Conservation (phyloP, 2,113 vertebrate species). For the Strigops habroptila region DNA sequence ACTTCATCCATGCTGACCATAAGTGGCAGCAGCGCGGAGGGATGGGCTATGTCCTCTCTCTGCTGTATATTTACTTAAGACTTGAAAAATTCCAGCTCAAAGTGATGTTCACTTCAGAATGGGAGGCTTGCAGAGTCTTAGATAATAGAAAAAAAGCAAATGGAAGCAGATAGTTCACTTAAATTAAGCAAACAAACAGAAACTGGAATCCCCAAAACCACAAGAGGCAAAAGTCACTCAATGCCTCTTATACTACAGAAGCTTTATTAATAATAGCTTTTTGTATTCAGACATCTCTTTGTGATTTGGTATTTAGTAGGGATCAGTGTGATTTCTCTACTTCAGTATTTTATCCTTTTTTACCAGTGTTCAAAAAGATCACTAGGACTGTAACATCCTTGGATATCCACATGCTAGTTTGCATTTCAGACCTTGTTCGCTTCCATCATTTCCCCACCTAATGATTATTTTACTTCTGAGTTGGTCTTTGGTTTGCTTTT, state of each 20-base stretch:
- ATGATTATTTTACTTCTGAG: conserved; percentile 8
- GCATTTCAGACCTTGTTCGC: not conserved
- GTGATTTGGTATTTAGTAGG: not conserved
- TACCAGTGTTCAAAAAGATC: not conserved
- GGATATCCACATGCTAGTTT: not conserved
- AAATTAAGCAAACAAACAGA: not conserved
- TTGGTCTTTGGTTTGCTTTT: conserved; percentile 12
- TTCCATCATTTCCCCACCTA: not conserved
- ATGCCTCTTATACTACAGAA: not conserved
- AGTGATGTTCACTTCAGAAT: not conserved
- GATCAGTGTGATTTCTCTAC: not conserved
- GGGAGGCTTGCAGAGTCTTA: not conserved
- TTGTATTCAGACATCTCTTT: not conserved
- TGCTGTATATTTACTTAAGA: not conserved
- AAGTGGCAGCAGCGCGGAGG: not conserved
- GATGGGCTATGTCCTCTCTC: not conserved
- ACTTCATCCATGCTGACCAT: not conserved
- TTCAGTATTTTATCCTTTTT: not conserved
- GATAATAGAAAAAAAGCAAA: not conserved
- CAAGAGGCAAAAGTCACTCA: not conserved
- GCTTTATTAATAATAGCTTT: not conserved
- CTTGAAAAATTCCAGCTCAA: not conserved
- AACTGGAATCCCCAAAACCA: not conserved
- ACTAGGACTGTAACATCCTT: not conserved
- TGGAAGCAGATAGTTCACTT: not conserved